Evolutionary conservation across 2,113 vertebrate genomes (phyloP), one percentile per base, ranked within the genome.

Genomic region (Syngnathus floridae): DNA sequence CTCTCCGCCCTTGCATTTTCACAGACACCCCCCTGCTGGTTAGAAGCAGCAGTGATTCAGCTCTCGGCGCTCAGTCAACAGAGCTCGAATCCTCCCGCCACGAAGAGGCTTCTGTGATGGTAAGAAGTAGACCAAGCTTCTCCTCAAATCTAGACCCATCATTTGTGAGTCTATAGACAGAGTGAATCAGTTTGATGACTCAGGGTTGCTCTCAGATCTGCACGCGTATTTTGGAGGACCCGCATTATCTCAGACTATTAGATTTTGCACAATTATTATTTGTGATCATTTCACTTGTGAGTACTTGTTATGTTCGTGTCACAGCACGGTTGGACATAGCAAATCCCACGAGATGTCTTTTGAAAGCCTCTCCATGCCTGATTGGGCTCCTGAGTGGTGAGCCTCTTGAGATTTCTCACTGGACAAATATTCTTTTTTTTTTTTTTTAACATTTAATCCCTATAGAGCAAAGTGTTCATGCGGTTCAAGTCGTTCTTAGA

Each of bases 41-140:
- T 57, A 92, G 97, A 79, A 93, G 97, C 81, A 99, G 95, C 90
- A 99, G 97, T 66, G 95, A 98, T 76, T 94, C 96, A 19, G 89
- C 87, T 4, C 75, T 95, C 57, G 82, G 88, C 4, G 90, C 90
- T 11, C 86, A 78, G 72, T 81, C 90, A 16, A 64, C 83, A 64
- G 93, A 95, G 57, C 77, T 81, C 4, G 88, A 89, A 38, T 17
- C 89, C 67, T 76, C 92, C 60, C 87, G 89, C 66, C 75, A 66
- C 5, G 77, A 83, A 64, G 90, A 92, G 73, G 37, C 64, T 76
- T 7, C 74, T 64, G 67, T 69, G 31, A 78, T 73, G 80, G 84
- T 86, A 80, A 83, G 80, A 73, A 1, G n/a, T n/a, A 2, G 1
- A 65, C 21, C 36, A 11, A 54, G 14, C n/a, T 60, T 41, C 35